These are phyloP conservation scores for Callyntrura guangdongensis DNA, from an alignment of 2,888 invertebrate species.

Conservation along the genomic window DNA sequence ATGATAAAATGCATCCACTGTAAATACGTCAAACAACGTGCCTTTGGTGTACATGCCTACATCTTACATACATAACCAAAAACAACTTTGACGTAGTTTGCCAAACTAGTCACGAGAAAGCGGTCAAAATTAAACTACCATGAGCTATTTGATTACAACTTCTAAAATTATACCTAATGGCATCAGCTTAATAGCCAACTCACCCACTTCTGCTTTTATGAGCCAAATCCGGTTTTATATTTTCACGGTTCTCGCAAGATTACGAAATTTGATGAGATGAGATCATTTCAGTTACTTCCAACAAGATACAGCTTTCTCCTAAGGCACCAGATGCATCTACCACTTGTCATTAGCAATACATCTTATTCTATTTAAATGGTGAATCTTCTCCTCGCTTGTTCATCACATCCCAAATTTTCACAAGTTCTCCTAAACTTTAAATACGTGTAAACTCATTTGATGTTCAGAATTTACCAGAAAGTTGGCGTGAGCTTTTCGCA, in stretches of 20 bases:
- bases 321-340: slow-evolving; percentile 33
- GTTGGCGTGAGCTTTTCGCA: background rate
- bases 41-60: too few relatives aligned
- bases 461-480: background rate
- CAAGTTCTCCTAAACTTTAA: background rate
- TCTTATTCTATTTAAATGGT: slow-evolving; percentile 48
- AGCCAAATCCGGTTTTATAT: slow-evolving; percentile 36
- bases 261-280: slow-evolving; percentile 27
- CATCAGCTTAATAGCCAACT: background rate
- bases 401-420: slow-evolving; percentile 7
- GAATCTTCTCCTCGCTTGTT: background rate
- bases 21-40: too few relatives aligned
- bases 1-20: too few relatives aligned
- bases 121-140: slow-evolving; percentile 1
- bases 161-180: background rate
- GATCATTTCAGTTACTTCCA: slow-evolving; percentile 7
- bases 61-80: too few relatives aligned
- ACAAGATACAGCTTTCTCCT: slow-evolving; percentile 25
- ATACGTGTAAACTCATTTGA: background rate
- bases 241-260: slow-evolving; percentile 28
- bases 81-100: too few relatives aligned
- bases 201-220: background rate
- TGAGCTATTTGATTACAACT: background rate
- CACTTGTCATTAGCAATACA: slow-evolving; percentile 70
- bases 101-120: background rate